phyloP scores from a whole-genome alignment of 2,113 vertebrate species.

The Xiphorhynchus elegans region DNA sequence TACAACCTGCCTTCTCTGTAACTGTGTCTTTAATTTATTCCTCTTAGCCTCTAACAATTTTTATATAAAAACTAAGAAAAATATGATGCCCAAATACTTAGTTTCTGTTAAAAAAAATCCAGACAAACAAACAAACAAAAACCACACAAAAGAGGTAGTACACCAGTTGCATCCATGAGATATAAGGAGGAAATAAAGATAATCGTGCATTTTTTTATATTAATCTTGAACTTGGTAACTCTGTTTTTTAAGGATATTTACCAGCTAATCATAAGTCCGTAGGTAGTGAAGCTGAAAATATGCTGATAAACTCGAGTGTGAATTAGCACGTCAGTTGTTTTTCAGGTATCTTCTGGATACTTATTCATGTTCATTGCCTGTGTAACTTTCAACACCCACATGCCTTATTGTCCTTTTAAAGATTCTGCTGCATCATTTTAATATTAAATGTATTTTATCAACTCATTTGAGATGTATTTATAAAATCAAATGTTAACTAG shows the following conservation, averaged over 20 bases:
- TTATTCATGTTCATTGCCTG: background rate
- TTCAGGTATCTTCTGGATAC: background rate
- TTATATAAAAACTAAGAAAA: background rate
- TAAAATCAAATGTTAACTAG: background rate
- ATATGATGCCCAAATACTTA: background rate
- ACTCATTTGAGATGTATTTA: background rate
- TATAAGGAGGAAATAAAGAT: background rate
- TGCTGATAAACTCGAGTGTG: background rate
- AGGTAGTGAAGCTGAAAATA: background rate
- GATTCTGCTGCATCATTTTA: background rate
- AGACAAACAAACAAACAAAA: background rate
- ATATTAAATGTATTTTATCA: background rate
- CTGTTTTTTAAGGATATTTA: background rate
- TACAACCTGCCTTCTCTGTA: background rate
- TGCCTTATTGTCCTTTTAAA: background rate
- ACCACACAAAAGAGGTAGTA: rapidly evolving
- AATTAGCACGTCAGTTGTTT: background rate
- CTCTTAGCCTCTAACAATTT: background rate
- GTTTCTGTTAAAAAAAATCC: background rate
- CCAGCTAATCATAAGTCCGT: background rate
- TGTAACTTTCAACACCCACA: background rate
- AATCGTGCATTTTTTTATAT: background rate
- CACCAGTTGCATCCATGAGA: background rate
- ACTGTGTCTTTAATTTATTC: background rate
- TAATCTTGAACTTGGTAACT: background rate